These are phyloP conservation scores for Tortricodes alternella DNA, from an alignment of 2,888 invertebrate genomes.

Conservation along the genomic window DNA sequence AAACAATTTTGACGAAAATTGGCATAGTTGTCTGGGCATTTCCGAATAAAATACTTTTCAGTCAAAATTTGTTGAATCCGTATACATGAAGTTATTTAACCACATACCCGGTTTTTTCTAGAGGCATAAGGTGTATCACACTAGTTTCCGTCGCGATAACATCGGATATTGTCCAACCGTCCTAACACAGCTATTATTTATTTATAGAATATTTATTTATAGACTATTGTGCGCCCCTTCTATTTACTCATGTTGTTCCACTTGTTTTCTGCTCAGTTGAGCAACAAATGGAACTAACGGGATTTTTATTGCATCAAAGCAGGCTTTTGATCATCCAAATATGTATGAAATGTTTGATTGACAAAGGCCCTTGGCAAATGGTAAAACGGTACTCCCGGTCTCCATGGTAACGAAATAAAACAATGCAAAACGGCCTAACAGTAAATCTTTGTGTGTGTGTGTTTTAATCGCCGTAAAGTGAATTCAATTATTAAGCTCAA, in stretches of 20 bases:
- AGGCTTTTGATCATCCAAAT: not conserved
- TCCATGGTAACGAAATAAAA: no score
- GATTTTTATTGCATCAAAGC: not conserved
- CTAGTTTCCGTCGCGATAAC: not conserved
- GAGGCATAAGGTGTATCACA: not conserved
- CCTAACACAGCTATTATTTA: conserved; percentile 1
- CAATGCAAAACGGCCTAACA: no score
- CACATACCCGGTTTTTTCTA: no score
- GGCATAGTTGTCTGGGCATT: no score
- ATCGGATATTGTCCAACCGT: conserved; percentile 2
- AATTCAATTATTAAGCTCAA: no score
- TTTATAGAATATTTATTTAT: conserved; percentile 15
- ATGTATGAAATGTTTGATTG: not conserved
- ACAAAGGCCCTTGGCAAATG: not conserved
- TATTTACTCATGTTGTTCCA: conserved; percentile 1
- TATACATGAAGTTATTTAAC: no score
- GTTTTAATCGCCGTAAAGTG: no score
- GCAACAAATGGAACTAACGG: conserved; percentile 11
- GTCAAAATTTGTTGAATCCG: no score
- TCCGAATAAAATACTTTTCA: no score
- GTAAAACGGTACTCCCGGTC: no score
- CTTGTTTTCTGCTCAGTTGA: conserved; percentile 20
- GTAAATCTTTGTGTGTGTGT: no score
- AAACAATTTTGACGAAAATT: no score
- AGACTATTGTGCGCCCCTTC: not conserved